Conservation (phyloP, 1,140 invertebrate species). For the Archivesica marissinica region DNA sequence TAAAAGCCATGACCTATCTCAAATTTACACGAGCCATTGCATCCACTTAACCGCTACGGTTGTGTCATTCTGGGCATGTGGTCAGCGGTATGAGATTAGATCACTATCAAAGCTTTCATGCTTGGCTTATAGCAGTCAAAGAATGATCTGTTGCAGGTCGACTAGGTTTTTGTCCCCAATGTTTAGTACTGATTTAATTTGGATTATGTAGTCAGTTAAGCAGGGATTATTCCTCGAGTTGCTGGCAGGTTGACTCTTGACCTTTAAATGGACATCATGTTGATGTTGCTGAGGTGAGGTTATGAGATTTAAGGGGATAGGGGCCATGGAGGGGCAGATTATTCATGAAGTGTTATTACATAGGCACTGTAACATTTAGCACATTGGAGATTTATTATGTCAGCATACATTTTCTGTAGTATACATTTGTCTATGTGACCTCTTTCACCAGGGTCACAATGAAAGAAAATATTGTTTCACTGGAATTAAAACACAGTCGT, state of each 20-base stretch:
- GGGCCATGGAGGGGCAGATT: no score
- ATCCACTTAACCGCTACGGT: constrained; percentile 7
- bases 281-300: no score
- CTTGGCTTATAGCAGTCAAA: neutral
- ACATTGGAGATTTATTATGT: no score
- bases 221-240: constrained; percentile 13
- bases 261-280: neutral
- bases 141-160: neutral
- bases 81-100: neutral
- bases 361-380: no score
- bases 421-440: no score
- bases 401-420: no score
- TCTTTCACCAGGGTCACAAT: no score
- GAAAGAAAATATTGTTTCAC: no score
- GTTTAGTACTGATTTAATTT: constrained; percentile 24
- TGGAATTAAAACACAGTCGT: no score
- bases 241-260: neutral
- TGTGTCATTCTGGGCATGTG: neutral
- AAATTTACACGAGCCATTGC: constrained; percentile 11
- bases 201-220: constrained; percentile 38
- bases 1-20: constrained; percentile 1
- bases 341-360: no score
- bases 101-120: constrained; percentile 10
- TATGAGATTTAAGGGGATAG: no score
- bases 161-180: neutral